Conservation (phyloP, 1,140 invertebrate genomes). For the Papilio polyxenes region DNA sequence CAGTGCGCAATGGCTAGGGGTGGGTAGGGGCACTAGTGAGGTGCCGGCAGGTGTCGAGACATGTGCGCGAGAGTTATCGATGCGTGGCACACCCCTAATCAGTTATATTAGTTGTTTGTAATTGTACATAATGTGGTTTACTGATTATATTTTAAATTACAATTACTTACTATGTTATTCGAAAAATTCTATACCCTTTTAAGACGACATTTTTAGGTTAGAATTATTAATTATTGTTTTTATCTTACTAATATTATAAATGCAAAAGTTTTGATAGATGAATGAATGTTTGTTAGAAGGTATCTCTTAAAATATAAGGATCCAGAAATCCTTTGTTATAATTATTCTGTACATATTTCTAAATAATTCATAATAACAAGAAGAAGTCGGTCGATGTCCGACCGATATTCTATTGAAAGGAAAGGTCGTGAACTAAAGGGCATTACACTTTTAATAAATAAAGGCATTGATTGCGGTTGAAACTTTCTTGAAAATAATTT, state of each 20-base stretch:
- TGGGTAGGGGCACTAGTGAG: not conserved
- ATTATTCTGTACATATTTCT: not conserved
- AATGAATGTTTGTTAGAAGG: too few species aligned
- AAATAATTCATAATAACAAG: not conserved
- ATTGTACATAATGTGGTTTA: not conserved
- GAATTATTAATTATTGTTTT: too few species aligned
- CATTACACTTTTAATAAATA: conserved; percentile 20
- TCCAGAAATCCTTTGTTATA: not conserved
- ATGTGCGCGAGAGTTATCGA: not conserved
- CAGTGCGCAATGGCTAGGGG: not conserved
- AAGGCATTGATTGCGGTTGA: not conserved
- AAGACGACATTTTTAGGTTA: too few species aligned
- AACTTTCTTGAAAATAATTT: not conserved
- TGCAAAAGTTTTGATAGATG: too few species aligned
- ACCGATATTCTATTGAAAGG: not conserved
- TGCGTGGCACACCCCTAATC: conserved; percentile 16
- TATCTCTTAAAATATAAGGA: too few species aligned
- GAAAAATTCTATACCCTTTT: too few species aligned
- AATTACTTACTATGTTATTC: not conserved
- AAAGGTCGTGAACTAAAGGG: conserved; percentile 2
- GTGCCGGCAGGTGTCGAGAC: conserved; percentile 20
- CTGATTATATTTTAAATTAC: not conserved
- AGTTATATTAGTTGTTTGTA: not conserved
- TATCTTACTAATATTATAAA: too few species aligned
- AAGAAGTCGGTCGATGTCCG: not conserved